Conservation (phyloP, 1,140 invertebrate genomes). For the Ceratitis capitata region DNA sequence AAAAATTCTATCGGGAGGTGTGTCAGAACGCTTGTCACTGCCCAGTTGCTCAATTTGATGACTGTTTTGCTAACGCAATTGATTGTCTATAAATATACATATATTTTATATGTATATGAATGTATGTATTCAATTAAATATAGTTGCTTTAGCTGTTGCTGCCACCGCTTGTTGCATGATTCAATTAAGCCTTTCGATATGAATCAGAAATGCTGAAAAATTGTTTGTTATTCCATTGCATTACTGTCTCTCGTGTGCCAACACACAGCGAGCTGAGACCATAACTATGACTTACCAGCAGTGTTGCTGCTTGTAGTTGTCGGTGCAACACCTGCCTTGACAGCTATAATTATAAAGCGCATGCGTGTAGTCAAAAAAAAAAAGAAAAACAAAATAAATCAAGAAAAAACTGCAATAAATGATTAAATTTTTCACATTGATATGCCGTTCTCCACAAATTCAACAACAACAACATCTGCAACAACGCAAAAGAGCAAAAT, state of each 20-base stretch:
- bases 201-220: conserved; percentile 20
- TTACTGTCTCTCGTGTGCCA: background rate
- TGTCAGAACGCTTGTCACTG: conserved; percentile 32
- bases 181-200: conserved; percentile 25
- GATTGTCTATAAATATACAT: background rate
- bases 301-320: background rate
- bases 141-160: background rate
- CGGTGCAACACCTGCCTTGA: conserved; percentile 8
- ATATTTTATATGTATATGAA: background rate
- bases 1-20: conserved; percentile 30
- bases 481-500: too few species aligned
- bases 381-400: background rate
- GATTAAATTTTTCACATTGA: conserved; percentile 29
- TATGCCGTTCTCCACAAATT: background rate
- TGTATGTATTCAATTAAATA: background rate
- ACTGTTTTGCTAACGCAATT: background rate
- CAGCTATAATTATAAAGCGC: background rate
- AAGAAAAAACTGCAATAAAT: background rate
- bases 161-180: background rate
- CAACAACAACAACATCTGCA: too few species aligned
- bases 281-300: too few species aligned
- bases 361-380: conserved; percentile 6
- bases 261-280: too few species aligned
- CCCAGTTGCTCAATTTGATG: conserved; percentile 20
- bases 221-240: background rate